A percentile compares a stretch with the other conserved stretches of the same genome.
Conservation (phyloP, 1,140 invertebrate species). For the Aradophagus sp. region DNA sequence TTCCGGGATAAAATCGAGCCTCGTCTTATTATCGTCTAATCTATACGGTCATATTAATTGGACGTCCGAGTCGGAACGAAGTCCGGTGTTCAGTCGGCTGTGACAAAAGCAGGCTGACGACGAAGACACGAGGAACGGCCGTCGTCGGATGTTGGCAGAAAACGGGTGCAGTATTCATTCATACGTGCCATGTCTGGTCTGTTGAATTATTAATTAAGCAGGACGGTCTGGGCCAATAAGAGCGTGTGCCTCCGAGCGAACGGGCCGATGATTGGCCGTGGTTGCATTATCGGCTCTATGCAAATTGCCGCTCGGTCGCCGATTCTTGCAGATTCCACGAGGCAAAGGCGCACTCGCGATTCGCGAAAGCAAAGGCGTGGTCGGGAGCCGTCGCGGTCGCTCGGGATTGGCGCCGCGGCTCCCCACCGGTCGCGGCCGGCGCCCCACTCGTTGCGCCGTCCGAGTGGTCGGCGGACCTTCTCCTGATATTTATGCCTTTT, state of each 20-base stretch:
- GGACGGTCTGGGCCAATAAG: conserved; percentile 33
- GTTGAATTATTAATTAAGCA: conserved; percentile 53
- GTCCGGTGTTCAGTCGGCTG: no score
- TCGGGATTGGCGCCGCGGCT: conserved; percentile 59
- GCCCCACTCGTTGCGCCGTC: conserved; percentile 35
- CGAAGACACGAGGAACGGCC: no score
- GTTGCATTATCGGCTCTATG: conserved; percentile 62
- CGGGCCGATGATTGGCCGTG: conserved; percentile 57
- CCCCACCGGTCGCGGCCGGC: conserved; percentile 55
- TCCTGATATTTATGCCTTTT: conserved; percentile 52
- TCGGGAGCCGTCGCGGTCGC: conserved; percentile 50
- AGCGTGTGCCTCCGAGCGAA: background rate
- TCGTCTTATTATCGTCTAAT: no score
- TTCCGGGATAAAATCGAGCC: no score
- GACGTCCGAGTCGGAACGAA: no score
- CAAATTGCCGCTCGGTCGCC: conserved; percentile 57
- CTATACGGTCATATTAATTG: no score
- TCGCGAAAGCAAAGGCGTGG: conserved; percentile 61
- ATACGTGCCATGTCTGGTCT: conserved; percentile 31
- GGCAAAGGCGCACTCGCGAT: conserved; percentile 61
- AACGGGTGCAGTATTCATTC: conserved; percentile 17
- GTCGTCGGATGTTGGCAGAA: no score
- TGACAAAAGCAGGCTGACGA: no score
- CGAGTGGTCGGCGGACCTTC: conserved; percentile 61
- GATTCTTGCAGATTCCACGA: conserved; percentile 57